Conservation (phyloP, 2,113 vertebrate species). For the Hippolais icterina region DNA sequence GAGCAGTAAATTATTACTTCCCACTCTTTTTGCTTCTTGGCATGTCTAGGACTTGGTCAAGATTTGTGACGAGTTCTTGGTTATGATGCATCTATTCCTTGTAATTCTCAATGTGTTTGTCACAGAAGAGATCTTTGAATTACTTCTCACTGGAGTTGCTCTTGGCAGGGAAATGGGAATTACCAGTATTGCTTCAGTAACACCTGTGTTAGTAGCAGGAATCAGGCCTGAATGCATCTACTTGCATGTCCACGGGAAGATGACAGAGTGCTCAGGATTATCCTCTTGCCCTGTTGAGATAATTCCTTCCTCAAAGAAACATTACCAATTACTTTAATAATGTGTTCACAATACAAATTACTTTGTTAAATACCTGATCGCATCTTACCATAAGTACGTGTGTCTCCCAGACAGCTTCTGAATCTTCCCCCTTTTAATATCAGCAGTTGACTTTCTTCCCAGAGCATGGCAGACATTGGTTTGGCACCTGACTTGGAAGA, state of each 20-base stretch:
- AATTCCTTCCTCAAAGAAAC: not conserved
- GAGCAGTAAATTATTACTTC: not conserved
- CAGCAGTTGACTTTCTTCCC: not conserved
- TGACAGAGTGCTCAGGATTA: not conserved
- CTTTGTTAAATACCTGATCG: not conserved
- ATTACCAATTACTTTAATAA: not conserved
- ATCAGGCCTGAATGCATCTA: not conserved
- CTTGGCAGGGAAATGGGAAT: not conserved
- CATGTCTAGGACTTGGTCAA: not conserved
- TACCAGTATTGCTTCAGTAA: not conserved
- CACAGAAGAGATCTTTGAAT: not conserved
- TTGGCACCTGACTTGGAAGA: not conserved
- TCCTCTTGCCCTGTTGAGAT: not conserved
- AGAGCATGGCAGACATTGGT: not conserved
- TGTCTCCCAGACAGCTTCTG: not conserved
- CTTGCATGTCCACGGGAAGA: not conserved
- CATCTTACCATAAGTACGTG: accelerated
- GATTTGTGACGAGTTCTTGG: not conserved
- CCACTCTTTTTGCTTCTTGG: not conserved
- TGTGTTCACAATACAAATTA: accelerated
- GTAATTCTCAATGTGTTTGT: not conserved
- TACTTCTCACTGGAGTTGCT: not conserved
- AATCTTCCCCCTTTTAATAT: not conserved
- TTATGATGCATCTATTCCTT: not conserved
- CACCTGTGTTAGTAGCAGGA: not conserved